Conservation (phyloP, 2,113 vertebrate species). For the Eolophus roseicapilla region DNA sequence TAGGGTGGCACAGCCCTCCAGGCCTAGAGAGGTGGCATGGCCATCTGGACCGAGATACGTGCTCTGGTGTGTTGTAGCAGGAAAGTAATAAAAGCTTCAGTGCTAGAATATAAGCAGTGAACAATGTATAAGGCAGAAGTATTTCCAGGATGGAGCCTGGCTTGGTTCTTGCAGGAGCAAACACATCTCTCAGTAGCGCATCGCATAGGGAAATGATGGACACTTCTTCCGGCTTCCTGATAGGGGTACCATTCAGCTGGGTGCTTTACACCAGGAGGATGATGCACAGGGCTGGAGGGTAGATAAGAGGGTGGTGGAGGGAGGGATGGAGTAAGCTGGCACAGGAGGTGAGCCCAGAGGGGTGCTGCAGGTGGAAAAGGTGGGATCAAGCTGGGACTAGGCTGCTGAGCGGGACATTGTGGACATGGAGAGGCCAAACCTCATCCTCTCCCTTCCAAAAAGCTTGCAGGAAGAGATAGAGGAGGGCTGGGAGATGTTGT, state of each 20-base stretch:
- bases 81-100: neutral
- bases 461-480: neutral
- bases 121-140: neutral
- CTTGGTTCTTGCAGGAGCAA: neutral
- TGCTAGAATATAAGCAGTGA: neutral
- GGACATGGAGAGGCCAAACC: neutral
- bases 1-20: neutral
- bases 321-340: neutral
- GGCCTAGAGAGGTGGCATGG: neutral
- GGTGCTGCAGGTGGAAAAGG: neutral
- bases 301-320: neutral
- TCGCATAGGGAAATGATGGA: rapidly evolving
- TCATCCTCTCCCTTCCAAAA: neutral
- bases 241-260: neutral
- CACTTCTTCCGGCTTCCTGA: neutral
- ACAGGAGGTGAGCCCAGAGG: neutral
- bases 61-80: neutral
- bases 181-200: neutral
- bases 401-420: rapidly evolving
- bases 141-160: neutral
- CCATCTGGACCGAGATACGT: rapidly evolving
- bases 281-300: neutral
- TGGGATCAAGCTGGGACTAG: rapidly evolving
- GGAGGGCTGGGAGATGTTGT: neutral
- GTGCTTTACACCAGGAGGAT: neutral